Evolutionary conservation across 2,113 vertebrate genomes (phyloP), one percentile per base, ranked within the genome.

Genomic region (Naja naja): DNA sequence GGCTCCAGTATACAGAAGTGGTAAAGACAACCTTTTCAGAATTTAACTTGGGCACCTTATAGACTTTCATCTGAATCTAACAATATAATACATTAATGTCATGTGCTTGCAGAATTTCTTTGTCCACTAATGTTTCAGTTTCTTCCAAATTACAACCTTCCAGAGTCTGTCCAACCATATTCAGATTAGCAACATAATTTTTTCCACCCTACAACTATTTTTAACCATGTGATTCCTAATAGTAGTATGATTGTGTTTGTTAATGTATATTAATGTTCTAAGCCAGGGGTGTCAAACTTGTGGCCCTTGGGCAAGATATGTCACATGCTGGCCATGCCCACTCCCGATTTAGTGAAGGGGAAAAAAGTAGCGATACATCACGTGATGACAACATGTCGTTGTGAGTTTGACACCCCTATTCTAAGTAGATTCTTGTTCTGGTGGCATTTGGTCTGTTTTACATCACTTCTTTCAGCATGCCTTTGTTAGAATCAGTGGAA

Each of bases 401-500:
- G 5, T 47, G 47, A 47, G 47, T 47, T 47, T 47, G 47, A 47
- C 53, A 54, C 53, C 16, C 55, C 55, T 60, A 3, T 60, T 60
- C 3, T 60, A 60, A 60, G 58, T 12, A 52, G 49, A 52, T 3
- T 8, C 74, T 39, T 39, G 18, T 81, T 81, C 34, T 39, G 74
- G 18, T 81, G 34, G 6, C 74, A 81, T 39, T 39, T 81, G 74
- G n/a, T 39, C 34, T 6, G 89, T 18, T 10, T 39, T 47, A 92
- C 90, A 53, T 81, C 0, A 0, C 5, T n/a, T 2, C 58, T 91
- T 34, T 47, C 90, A 56, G 5, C 1, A 1, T 16, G 85, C 45
- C 25, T 87, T 11, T 87, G 47, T 30, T 0, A 0, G 2, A 3
- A 52, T 56, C 1, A 0, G 7, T 81, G 74, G 74, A 81, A 81